Evolutionary conservation across 2,888 invertebrate species (phyloP).

Genomic region (Lycocerus yunnanus): DNA sequence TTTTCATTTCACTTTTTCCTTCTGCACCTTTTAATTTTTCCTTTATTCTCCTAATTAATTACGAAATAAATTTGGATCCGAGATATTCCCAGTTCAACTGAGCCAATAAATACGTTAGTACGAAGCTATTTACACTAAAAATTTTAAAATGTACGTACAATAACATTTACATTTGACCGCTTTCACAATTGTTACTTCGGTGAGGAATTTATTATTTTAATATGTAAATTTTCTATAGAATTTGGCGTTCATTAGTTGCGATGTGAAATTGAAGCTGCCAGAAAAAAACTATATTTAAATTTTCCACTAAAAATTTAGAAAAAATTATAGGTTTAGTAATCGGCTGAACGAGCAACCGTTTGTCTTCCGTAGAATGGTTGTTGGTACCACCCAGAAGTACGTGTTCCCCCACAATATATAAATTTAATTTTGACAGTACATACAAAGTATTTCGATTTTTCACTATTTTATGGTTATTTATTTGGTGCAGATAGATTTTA

Average conservation of each 20-base stretch:
- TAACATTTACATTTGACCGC: background rate
- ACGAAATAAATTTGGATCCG: too few species aligned
- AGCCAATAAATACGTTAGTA: too few species aligned
- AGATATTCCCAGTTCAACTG: too few species aligned
- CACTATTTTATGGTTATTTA: too few species aligned
- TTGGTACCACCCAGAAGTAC: background rate
- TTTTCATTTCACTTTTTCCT: too few species aligned
- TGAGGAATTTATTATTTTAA: background rate
- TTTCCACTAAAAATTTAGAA: background rate
- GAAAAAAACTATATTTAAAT: background rate
- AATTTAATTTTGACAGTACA: background rate
- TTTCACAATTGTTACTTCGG: background rate
- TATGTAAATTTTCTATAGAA: background rate
- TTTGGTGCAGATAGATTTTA: too few species aligned
- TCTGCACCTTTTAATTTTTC: too few species aligned
- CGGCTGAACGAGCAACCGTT: background rate
- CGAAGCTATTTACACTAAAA: too few species aligned
- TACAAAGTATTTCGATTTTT: background rate
- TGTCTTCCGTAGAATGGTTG: too few species aligned
- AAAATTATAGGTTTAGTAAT: background rate
- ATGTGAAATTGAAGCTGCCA: background rate
- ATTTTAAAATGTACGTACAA: background rate
- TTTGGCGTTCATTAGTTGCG: background rate
- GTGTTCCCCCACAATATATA: background rate
- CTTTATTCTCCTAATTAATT: too few species aligned